Percentiles rank a stretch among this genome's conserved stretches.
Conservation (phyloP, 1,140 invertebrate genomes). For the Papilio polytes region DNA sequence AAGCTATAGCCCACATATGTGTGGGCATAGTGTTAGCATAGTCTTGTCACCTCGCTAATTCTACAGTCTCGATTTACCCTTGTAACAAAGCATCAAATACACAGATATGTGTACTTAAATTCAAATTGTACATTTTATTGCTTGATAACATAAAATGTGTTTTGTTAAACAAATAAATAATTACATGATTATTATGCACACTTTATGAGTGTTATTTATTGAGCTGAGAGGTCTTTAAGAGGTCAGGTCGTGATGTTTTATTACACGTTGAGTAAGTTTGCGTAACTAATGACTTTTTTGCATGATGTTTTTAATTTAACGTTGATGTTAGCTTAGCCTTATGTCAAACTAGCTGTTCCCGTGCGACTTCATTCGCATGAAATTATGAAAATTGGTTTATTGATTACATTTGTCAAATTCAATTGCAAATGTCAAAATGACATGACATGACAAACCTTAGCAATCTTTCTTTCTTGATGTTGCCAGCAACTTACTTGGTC, state of each 20-base stretch:
- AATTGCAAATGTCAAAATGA: no score
- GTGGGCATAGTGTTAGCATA: not conserved
- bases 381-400: no score
- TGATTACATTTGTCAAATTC: no score
- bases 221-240: constrained; percentile 1
- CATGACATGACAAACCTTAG: no score
- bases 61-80: not conserved
- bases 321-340: not conserved
- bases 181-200: not conserved
- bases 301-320: not conserved
- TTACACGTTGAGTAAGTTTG: not conserved
- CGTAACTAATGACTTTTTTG: constrained; percentile 15
- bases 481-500: no score
- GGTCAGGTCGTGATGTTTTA: constrained; percentile 6
- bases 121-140: not conserved
- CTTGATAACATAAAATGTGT: not conserved
- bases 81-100: not conserved
- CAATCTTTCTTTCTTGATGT: no score
- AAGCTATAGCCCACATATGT: not conserved
- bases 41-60: not conserved
- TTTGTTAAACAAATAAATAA: not conserved
- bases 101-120: not conserved
- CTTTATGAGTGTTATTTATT: constrained; percentile 26
- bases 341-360: no score
- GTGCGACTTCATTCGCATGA: no score